A percentile compares a stretch with the other conserved stretches of the same genome.
phyloP scores from a whole-genome alignment of 1,140 invertebrate species.

The Pissodes strobi region DNA sequence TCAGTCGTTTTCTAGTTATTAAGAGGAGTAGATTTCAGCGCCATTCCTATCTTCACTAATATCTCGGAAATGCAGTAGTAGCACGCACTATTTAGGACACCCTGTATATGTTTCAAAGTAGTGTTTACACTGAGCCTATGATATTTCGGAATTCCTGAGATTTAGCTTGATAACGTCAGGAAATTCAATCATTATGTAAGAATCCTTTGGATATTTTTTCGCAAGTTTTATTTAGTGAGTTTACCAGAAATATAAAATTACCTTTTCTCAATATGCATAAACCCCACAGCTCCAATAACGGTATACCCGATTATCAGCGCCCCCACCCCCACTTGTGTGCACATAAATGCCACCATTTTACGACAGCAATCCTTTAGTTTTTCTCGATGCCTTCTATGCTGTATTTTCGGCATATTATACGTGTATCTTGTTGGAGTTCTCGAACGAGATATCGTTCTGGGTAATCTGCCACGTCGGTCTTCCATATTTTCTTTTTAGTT shows the following conservation, averaged over 20 bases:
- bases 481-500: neutral
- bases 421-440: slow-evolving; percentile 10
- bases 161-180: too few species aligned
- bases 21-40: too few species aligned
- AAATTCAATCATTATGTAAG: too few species aligned
- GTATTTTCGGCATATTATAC: slow-evolving; percentile 5
- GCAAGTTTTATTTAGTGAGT: too few species aligned
- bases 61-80: too few species aligned
- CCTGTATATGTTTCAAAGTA: too few species aligned
- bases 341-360: slow-evolving; percentile 88
- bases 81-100: too few species aligned
- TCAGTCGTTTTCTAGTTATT: too few species aligned
- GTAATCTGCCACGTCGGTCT: too few species aligned
- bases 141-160: neutral
- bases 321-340: slow-evolving; percentile 92
- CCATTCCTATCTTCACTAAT: too few species aligned
- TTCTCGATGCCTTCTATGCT: slow-evolving; percentile 58
- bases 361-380: slow-evolving; percentile 80
- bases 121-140: too few species aligned
- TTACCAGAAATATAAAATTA: slow-evolving; percentile 16
- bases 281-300: slow-evolving; percentile 91
- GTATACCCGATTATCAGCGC: slow-evolving; percentile 93
- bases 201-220: too few species aligned
- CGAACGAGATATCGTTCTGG: slow-evolving; percentile 10
- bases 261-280: slow-evolving; percentile 74